These are phyloP conservation scores for Brachionus asplanchnoidis DNA, from an alignment of 1,140 invertebrate species.

Conservation along the genomic window DNA sequence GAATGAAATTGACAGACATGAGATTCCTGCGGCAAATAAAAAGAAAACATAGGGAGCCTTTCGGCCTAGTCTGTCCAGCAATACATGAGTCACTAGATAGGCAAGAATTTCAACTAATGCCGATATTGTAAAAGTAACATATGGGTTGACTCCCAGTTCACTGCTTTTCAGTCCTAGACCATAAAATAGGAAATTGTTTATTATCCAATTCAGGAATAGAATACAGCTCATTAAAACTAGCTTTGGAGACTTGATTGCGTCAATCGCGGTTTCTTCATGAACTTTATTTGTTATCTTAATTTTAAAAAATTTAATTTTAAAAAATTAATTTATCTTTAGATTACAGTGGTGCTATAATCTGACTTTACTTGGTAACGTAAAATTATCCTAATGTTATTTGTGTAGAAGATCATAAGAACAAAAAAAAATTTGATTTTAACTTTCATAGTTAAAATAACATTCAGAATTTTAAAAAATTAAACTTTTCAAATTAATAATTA, in stretches of 20 bases:
- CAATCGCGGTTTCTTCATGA: neutral
- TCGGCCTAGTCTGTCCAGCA: constrained; percentile 16
- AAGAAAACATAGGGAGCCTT: constrained; percentile 16
- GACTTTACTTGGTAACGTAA: neutral
- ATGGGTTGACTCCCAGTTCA: constrained; percentile 8
- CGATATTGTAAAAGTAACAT: constrained; percentile 7
- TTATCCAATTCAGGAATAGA: constrained; percentile 33
- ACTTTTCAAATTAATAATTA: no score
- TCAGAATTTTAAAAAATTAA: no score
- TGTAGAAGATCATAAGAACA: no score
- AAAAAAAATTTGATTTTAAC: no score
- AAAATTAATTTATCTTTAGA: no score
- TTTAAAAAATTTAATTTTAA: neutral
- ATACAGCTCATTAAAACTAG: neutral
- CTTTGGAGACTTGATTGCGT: neutral
- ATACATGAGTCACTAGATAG: neutral
- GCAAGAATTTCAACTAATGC: constrained; percentile 26
- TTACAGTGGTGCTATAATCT: no score
- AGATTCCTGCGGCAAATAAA: neutral
- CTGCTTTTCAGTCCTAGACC: constrained; percentile 33
- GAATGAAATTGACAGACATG: constrained; percentile 7
- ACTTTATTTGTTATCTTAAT: neutral
- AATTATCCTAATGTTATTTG: no score
- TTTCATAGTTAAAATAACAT: no score
- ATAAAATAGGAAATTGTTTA: constrained; percentile 39